These are phyloP conservation scores for Mesaphorura yosii DNA, from an alignment of 1,140 invertebrate species.

Conservation along the genomic window DNA sequence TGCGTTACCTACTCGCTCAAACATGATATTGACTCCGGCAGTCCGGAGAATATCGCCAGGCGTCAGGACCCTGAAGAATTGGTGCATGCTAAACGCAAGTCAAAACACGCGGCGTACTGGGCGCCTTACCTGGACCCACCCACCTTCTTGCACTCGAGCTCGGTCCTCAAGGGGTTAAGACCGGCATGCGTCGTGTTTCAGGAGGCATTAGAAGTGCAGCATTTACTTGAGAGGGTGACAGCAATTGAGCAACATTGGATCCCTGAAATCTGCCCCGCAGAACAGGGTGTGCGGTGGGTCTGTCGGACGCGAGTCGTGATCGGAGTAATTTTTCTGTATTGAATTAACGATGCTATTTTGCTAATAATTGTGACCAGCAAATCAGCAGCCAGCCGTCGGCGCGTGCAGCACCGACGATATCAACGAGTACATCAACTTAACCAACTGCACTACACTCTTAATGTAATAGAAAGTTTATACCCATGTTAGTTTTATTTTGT, in stretches of 20 bases:
- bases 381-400: too few relatives aligned
- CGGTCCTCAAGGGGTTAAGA: slow-evolving; percentile 57
- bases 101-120: slow-evolving; percentile 69
- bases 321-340: too few relatives aligned
- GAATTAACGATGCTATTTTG: too few relatives aligned
- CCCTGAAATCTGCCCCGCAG: slow-evolving; percentile 66
- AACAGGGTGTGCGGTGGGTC: too few relatives aligned
- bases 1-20: too few relatives aligned
- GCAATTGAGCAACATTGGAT: slow-evolving; percentile 93
- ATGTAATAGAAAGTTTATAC: too few relatives aligned
- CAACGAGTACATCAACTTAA: too few relatives aligned
- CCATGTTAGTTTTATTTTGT: too few relatives aligned
- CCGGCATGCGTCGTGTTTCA: slow-evolving; percentile 92
- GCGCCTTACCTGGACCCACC: slow-evolving; percentile 40
- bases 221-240: slow-evolving; percentile 77
- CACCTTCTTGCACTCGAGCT: slow-evolving; percentile 51
- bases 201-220: slow-evolving; percentile 76
- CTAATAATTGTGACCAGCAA: too few relatives aligned
- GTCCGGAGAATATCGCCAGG: slow-evolving; percentile 79
- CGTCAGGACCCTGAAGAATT: slow-evolving; percentile 57
- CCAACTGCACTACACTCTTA: too few relatives aligned
- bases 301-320: too few relatives aligned
- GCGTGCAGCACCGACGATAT: too few relatives aligned
- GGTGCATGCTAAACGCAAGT: slow-evolving; percentile 54
- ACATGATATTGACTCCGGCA: slow-evolving; percentile 74